phyloP scores from a whole-genome alignment of 2,797 vertebrate species.

The Cichlasoma orientale region DNA sequence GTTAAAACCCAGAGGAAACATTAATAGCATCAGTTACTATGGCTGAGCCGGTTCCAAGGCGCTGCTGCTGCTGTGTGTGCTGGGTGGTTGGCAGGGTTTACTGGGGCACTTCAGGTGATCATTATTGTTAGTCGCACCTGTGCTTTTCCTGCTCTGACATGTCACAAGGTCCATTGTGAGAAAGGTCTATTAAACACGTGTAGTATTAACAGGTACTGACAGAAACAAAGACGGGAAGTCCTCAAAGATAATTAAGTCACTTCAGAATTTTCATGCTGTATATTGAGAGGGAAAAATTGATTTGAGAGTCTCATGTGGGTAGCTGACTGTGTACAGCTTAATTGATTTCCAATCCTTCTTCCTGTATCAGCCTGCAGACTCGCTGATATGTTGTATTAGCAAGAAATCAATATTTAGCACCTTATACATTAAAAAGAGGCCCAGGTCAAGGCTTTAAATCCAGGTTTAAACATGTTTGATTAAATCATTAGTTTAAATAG shows the following conservation, averaged over 20 bases:
- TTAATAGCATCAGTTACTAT: background rate
- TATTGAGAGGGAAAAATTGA: conserved; percentile 31
- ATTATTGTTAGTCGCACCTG: conserved; percentile 9
- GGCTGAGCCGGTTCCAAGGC: background rate
- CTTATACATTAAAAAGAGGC: background rate
- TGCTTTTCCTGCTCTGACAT: conserved; percentile 1
- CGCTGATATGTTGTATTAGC: background rate
- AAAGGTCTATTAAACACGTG: background rate
- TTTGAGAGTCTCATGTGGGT: conserved; percentile 31
- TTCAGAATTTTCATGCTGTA: background rate
- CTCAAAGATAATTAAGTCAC: conserved; percentile 22
- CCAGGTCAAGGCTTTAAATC: background rate
- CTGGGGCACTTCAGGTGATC: conserved; percentile 2
- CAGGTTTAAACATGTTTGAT: background rate
- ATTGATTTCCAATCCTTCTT: conserved; percentile 21
- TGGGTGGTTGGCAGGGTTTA: background rate
- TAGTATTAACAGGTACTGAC: background rate
- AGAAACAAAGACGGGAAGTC: background rate
- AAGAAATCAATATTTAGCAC: background rate
- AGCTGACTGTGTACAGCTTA: conserved; percentile 23
- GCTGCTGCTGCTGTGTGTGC: background rate
- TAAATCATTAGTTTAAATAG: background rate
- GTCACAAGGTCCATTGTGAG: background rate
- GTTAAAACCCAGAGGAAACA: background rate
- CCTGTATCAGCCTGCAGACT: background rate